Percentiles rank a stretch among this genome's conserved stretches.
These are phyloP conservation scores for Marmota flaviventris DNA, from an alignment of 2,113 vertebrate species.

Conservation along the genomic window DNA sequence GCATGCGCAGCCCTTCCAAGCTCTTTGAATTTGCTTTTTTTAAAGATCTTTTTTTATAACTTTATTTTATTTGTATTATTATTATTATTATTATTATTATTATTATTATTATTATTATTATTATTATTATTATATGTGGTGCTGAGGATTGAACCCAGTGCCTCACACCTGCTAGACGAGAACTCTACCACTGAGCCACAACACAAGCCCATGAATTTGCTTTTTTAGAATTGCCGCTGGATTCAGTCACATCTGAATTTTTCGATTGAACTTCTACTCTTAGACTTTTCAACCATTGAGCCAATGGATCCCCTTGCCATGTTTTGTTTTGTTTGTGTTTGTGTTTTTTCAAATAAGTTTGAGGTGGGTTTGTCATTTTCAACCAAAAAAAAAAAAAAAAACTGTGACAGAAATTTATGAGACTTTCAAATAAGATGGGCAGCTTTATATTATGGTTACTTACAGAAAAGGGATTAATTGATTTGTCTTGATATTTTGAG, in stretches of 20 bases:
- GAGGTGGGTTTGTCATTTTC: not conserved
- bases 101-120: too few relatives aligned
- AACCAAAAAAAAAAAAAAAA: not conserved
- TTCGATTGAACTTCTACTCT: not conserved
- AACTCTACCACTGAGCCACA: too few relatives aligned
- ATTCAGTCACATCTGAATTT: not conserved
- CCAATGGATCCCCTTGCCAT: not conserved
- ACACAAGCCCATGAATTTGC: too few relatives aligned
- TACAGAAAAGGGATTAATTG: not conserved
- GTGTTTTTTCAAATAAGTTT: not conserved
- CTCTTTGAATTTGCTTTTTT: not conserved
- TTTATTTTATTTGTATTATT: too few relatives aligned
- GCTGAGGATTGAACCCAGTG: too few relatives aligned
- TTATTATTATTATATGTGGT: too few relatives aligned
- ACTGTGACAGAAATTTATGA: conserved; percentile 31
- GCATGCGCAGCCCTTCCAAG: not conserved
- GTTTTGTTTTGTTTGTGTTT: not conserved
- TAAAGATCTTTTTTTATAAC: too few relatives aligned
- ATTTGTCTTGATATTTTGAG: not conserved
- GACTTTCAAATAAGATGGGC: conserved; percentile 6
- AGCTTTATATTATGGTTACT: not conserved
- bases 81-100: too few relatives aligned
- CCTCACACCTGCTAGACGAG: too few relatives aligned
- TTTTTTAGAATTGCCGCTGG: not conserved
- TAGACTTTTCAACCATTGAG: not conserved